phyloP scores from a whole-genome alignment of 2,888 invertebrate species.

The Blomia tropicalis region DNA sequence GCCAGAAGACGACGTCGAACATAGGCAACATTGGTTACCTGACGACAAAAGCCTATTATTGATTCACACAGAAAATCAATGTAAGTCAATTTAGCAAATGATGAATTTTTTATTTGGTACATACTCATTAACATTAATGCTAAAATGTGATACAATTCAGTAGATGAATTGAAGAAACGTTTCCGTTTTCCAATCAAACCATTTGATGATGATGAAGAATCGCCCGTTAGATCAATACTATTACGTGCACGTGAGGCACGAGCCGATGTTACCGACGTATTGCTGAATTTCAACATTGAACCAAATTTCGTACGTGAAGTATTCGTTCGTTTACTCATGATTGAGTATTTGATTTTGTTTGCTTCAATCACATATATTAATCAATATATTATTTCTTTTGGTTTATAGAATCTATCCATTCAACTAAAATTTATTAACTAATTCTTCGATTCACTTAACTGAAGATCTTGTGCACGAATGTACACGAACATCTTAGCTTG shows the following conservation, averaged over 20 bases:
- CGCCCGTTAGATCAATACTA: background rate
- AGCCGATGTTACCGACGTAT: constrained; percentile 15
- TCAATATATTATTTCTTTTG: no score
- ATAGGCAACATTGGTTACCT: constrained; percentile 12
- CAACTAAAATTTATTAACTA: no score
- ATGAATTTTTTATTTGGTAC: background rate
- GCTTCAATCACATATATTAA: no score
- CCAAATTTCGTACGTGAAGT: background rate
- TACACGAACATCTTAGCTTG: no score
- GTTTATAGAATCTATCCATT: no score
- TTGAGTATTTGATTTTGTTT: no score
- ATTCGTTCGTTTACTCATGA: constrained; percentile 5
- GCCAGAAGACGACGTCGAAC: constrained; percentile 1
- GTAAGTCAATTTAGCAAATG: background rate
- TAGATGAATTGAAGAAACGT: constrained; percentile 6
- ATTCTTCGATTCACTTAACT: no score
- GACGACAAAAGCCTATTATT: constrained; percentile 20
- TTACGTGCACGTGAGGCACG: background rate
- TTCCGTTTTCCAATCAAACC: background rate
- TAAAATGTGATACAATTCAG: background rate
- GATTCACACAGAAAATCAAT: background rate
- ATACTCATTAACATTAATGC: constrained; percentile 5
- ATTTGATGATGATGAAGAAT: background rate
- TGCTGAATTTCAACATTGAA: constrained; percentile 11
- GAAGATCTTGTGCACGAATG: no score